Evolutionary conservation across 2,888 invertebrate species (phyloP), one percentile per base, ranked within the genome.

Genomic region (Microctonus brassicae): DNA sequence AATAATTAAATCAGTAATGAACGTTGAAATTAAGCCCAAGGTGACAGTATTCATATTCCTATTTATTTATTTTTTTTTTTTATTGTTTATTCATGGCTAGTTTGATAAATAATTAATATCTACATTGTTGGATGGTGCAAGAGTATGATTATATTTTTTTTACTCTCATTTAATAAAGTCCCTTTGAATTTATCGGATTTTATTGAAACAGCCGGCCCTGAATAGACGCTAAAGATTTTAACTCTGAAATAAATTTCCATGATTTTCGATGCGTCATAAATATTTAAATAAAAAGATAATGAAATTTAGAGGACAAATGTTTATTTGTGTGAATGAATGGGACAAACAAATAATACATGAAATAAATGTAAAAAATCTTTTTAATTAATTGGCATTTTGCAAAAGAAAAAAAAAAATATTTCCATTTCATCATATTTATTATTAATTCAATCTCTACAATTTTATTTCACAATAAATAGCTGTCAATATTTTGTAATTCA

Each of bases 121-220:
- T 20, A 17, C n/a, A 17, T 47, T 5, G 47, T 47, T 47, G 2
- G 17, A n/a, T 7, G 17, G 2, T 1, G 17, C 47, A 47, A 1
- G n/a, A 1, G 47, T 4, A 29, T 29, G 10, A 42, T 42, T 11
- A 24, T 11, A n/a, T n/a, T n/a, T 22, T 9, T 55, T 11, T 24
- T 55, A 24, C 6, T 11, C 22, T 11, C 26, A 47, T 61, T 17
- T 66, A 33, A 33, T 42, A 57, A 42, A 67, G 70, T 77, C 77
- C 77, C 47, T 20, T 53, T 53, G 4, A 20, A 55, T 26, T 24
- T 13, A 55, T n/a, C 78, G 77, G 78, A 79, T n/a, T 78, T 74
- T 73, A 73, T 57, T 73, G 55, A 73, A 71, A 47, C 17, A 7
- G 47, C 47, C 47, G 47, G 17, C 47, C 47, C 47, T 47, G 47